Conservation (phyloP, 2,797 vertebrate species). For the Merluccius polli region DNA sequence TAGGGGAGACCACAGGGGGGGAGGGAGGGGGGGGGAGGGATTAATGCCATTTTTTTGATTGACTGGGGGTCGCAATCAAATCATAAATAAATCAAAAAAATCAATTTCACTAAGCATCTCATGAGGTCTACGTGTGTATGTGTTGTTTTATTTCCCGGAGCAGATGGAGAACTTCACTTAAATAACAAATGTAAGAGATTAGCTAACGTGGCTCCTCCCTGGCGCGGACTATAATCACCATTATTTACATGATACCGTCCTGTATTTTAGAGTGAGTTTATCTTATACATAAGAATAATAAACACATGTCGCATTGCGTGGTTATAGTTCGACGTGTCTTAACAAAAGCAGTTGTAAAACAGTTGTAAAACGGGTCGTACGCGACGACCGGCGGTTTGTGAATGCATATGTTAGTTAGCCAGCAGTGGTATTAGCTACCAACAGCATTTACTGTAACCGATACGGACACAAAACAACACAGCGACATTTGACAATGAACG, state of each 20-base stretch:
- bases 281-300: neutral
- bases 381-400: neutral
- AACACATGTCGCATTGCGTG: neutral
- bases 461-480: neutral
- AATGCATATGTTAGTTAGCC: neutral
- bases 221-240: neutral
- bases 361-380: neutral
- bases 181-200: neutral
- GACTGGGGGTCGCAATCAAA: too few relatives aligned
- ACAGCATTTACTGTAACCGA: neutral
- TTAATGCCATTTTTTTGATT: too few relatives aligned
- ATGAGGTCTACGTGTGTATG: neutral
- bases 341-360: neutral
- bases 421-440: neutral
- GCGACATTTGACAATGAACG: neutral
- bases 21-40: too few relatives aligned
- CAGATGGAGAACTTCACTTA: neutral
- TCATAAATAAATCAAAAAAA: neutral
- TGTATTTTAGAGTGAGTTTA: neutral
- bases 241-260: neutral
- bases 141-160: neutral
- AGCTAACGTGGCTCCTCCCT: neutral
- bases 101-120: neutral
- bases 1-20: constrained; percentile 39
- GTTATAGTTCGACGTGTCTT: neutral